Conservation (phyloP, 1,140 invertebrate species). For the Sinella curviseta region DNA sequence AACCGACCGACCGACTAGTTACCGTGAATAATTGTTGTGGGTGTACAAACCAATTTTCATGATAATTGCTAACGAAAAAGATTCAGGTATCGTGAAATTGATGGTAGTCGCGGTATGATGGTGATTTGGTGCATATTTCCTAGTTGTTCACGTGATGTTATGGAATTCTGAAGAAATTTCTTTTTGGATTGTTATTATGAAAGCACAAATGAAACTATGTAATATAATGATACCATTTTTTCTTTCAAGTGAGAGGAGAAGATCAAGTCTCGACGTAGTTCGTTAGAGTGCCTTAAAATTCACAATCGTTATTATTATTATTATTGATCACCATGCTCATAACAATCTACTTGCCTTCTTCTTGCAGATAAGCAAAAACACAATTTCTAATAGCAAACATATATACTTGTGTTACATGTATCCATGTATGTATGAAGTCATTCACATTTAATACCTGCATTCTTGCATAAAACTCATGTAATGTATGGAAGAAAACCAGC, state of each 20-base stretch:
- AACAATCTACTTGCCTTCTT: not conserved
- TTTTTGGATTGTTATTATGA: too few relatives aligned
- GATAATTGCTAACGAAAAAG: too few relatives aligned
- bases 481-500: not conserved
- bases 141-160: too few relatives aligned
- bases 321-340: not conserved
- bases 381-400: not conserved
- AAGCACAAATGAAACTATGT: not conserved
- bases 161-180: too few relatives aligned
- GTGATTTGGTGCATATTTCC: too few relatives aligned
- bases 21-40: too few relatives aligned
- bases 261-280: not conserved
- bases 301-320: not conserved
- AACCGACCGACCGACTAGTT: too few relatives aligned
- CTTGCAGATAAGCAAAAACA: not conserved
- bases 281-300: not conserved
- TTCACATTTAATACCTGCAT: not conserved
- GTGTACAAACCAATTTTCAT: too few relatives aligned
- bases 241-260: not conserved
- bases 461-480: not conserved
- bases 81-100: too few relatives aligned
- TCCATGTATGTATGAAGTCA: not conserved
- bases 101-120: too few relatives aligned
- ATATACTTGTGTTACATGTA: not conserved
- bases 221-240: not conserved